phyloP scores from a whole-genome alignment of 2,113 vertebrate species.

The Gorsachius goisagi region DNA sequence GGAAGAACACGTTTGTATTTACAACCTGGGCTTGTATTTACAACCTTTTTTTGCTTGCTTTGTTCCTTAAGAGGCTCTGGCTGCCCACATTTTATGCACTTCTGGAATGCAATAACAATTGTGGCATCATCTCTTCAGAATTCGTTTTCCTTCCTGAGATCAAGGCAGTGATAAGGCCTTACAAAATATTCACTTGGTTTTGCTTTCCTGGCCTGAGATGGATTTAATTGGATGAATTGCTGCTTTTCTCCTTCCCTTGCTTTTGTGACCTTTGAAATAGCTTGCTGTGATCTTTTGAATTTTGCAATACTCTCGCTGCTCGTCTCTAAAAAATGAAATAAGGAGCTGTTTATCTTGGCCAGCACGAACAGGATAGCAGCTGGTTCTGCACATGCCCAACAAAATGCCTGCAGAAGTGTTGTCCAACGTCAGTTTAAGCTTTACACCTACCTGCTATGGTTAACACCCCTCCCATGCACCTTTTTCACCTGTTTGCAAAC shows the following conservation, averaged over 20 bases:
- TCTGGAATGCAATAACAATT: constrained; percentile 48
- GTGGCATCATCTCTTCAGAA: constrained; percentile 56
- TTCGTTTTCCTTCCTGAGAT: constrained; percentile 47
- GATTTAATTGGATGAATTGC: not conserved
- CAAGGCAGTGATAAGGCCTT: not conserved
- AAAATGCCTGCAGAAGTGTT: not conserved
- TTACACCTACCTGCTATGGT: fast-evolving
- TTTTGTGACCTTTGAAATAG: constrained; percentile 19
- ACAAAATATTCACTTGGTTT: not conserved
- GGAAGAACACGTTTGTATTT: constrained; percentile 48
- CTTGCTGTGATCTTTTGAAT: not conserved
- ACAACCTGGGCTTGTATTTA: constrained; percentile 29
- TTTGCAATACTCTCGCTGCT: not conserved
- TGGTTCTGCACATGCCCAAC: not conserved
- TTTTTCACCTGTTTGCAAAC: not conserved
- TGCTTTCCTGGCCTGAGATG: not conserved
- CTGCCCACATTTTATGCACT: constrained; percentile 61
- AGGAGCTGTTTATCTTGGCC: not conserved
- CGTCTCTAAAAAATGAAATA: not conserved
- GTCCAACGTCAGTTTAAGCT: not conserved
- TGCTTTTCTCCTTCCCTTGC: not conserved
- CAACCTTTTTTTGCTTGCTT: constrained; percentile 23
- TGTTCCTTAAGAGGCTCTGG: constrained; percentile 60
- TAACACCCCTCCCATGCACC: not conserved
- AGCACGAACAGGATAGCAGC: not conserved